Evolutionary conservation across 2,888 invertebrate genomes (phyloP), one percentile per base, ranked within the genome.

Genomic region (Sarcophaga caerulescens): DNA sequence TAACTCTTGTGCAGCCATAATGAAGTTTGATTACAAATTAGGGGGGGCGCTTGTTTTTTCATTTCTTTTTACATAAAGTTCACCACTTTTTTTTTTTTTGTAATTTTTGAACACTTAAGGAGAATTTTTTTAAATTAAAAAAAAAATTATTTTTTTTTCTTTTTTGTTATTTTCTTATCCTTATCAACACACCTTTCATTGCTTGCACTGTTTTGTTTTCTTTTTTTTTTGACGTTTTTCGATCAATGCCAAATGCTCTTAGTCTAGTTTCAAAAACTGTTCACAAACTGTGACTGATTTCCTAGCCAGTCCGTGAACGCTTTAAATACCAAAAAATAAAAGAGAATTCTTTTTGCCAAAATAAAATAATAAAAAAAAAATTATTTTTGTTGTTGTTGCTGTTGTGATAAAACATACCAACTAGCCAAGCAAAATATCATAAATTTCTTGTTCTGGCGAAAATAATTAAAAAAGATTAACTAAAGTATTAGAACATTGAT

Each of bases 261-360:
- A 57, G 14, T 23, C 47, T 12, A 60, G 35, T 77, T 66, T 47
- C 25, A 25, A 23, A 52, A 19, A 76, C 59, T 71, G 47, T 60
- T 47, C 21, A 71, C 70, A 82, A 71, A 66, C 60, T 77, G 23
- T 66, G 60, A 82, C 77, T 82, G 82, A 66, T 62, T 71, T 66
- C 17, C n/a, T n/a, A 17, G 21, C 19, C 21, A 23, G 3, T 6
- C 52, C 1, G 17, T 12, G 4, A 6, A 66, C 11, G 35, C 45
- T 23, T 71, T 82, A 82, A 77, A 82, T 82, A 82, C 77, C 47
- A 35, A 74, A 81, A 74, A 62, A 5, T 21, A 60, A 25, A 66
- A 21, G 25, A 59, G 12, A 17, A 17, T 52, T 52, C 17, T 57
- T 47, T 45, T 75, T 75, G 60, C 44, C 57, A 62, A 69, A 57